phyloP scores from a whole-genome alignment of 2,888 invertebrate species.

The Diaperis boleti region DNA sequence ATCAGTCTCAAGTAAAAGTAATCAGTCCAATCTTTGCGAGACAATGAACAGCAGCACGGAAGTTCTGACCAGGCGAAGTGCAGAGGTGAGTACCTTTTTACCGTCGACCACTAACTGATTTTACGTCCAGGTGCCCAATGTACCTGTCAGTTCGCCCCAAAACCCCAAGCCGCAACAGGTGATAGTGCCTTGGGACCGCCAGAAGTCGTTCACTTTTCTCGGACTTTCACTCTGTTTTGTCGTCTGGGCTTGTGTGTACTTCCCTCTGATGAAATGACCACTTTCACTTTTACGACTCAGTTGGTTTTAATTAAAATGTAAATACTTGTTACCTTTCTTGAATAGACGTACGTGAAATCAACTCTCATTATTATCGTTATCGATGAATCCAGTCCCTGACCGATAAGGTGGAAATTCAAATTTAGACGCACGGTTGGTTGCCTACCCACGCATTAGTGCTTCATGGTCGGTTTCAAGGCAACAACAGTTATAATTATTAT shows the following conservation, averaged over 20 bases:
- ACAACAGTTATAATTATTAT: no score
- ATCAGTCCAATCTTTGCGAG: neutral
- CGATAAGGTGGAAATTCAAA: no score
- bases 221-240: slow-evolving; percentile 63
- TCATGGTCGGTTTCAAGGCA: no score
- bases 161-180: slow-evolving; percentile 52
- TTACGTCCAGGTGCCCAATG: neutral
- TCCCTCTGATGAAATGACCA: slow-evolving; percentile 59
- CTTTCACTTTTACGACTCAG: slow-evolving; percentile 30
- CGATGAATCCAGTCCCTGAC: no score
- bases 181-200: slow-evolving; percentile 66
- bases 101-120: neutral
- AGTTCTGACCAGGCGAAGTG: slow-evolving; percentile 25
- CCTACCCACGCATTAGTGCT: no score
- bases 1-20: no score
- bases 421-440: no score
- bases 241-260: slow-evolving; percentile 68
- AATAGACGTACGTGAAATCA: no score
- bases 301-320: no score
- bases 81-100: slow-evolving; percentile 31
- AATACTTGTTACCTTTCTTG: no score
- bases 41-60: slow-evolving; percentile 41
- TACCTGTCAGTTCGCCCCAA: neutral
- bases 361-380: no score
- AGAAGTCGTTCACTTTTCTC: slow-evolving; percentile 64